These are phyloP conservation scores for Drosophila eugracilis DNA, from an alignment of 1,140 invertebrate genomes.

Conservation along the genomic window DNA sequence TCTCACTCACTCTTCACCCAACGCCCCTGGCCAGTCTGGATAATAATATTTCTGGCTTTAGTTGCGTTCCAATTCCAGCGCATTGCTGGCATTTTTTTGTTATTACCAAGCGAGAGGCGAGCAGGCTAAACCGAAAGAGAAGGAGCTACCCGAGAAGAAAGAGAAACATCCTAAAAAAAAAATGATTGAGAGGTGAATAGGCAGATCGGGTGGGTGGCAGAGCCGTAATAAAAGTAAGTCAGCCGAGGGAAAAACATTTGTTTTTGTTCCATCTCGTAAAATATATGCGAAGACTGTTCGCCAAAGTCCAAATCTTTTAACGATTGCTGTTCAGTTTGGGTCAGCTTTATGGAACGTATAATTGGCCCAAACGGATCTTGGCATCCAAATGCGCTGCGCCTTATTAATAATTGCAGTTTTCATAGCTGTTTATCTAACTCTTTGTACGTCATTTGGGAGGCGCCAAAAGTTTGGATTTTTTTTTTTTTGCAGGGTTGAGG, in stretches of 20 bases:
- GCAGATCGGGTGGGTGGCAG: constrained; percentile 49
- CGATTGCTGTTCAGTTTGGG: constrained; percentile 37
- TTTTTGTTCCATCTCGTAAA: constrained; percentile 79
- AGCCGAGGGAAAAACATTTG: constrained; percentile 73
- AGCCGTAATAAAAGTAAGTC: constrained; percentile 75
- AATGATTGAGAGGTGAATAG: neutral
- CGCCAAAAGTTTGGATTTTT: constrained; percentile 40
- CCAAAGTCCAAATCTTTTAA: constrained; percentile 15
- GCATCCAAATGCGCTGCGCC: constrained; percentile 70
- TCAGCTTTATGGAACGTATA: constrained; percentile 75
- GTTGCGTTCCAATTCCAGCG: constrained; percentile 73
- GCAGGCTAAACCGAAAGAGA: constrained; percentile 9
- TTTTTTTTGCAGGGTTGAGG: neutral
- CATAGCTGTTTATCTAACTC: constrained; percentile 74
- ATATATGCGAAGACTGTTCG: constrained; percentile 66
- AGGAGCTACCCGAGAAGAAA: neutral
- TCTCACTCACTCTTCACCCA: no score
- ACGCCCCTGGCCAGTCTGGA: constrained; percentile 36
- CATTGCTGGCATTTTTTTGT: constrained; percentile 74
- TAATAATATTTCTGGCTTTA: constrained; percentile 40
- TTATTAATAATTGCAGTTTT: constrained; percentile 70
- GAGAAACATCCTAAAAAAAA: neutral
- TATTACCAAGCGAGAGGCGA: constrained; percentile 43
- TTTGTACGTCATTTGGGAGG: constrained; percentile 56
- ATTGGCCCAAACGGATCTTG: constrained; percentile 67